Base-by-base conservation (phyloP, 2,113 vertebrate species). In the Nycticryphes semicollaris region DNA sequence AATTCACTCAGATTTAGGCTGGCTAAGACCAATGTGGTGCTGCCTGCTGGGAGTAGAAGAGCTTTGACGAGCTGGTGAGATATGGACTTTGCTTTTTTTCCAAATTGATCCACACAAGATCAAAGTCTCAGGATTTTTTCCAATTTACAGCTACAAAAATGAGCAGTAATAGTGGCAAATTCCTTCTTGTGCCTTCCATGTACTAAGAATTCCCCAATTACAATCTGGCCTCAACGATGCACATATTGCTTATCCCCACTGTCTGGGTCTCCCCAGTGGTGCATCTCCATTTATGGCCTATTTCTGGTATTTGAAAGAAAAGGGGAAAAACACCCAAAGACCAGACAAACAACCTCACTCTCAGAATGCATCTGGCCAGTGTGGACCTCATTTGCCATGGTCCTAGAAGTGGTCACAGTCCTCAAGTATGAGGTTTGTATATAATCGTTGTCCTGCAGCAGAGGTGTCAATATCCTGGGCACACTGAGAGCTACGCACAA, bases 21-120 rank as follows among this genome's bases (percentile, higher is more conserved):
- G 56, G 27, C 35, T 76, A 43, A 25, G 37, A 30, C 28, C 0
- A 2, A 3, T 19, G 23, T 2, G 1, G 21, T 54, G 3, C 67
- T 35, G 48, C 25, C 22, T 70, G 45, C 15, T 27, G 9, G 18
- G 9, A 83, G 18, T 5, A 64, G n/a, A 15, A 80, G 72, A 64
- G n/a, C 5, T 81, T 64, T 50, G 43, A 41, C 15, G 23, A 90
- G 33, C 18, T 51, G n/a, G 27, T 5, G 28, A 51, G 35, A 51
- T 37, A 67, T 0, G 48, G 63, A 72, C 23, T 70, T 62, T 39
- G 18, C 7, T 73, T 57, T 57, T 37, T 53, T 57, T 28, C 13
- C 11, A 80, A n/a, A 41, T 11, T 62, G 4, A 9, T 45, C 37
- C 39, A 60, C 31, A 31, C 10, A 23, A 63, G 30, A 73, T 41